phyloP scores from a whole-genome alignment of 2,888 invertebrate species.

The Metellina segmentata region DNA sequence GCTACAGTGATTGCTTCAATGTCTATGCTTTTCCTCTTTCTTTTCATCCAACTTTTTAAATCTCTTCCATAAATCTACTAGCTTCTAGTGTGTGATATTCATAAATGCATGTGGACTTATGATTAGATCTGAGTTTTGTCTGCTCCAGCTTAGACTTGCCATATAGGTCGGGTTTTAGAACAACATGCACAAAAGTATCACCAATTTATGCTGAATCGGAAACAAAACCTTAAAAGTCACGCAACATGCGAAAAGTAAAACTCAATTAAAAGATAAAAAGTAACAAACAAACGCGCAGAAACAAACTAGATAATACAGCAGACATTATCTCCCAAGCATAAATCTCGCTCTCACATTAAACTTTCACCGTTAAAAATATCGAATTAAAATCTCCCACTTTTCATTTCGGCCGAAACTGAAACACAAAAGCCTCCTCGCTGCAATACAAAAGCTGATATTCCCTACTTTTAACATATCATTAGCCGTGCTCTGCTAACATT shows the following conservation, averaged over 20 bases:
- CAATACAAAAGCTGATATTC: not conserved
- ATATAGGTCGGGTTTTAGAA: too few species aligned
- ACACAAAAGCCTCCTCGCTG: not conserved
- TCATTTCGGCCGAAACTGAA: not conserved
- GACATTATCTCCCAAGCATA: not conserved
- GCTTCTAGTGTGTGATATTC: too few species aligned
- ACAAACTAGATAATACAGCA: not conserved
- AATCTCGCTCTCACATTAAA: not conserved
- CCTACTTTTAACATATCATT: slow-evolving; percentile 33
- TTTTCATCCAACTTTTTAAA: too few species aligned
- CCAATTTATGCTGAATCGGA: not conserved
- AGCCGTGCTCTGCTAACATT: slow-evolving; percentile 23
- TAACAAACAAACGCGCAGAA: not conserved
- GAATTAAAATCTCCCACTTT: not conserved
- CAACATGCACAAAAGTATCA: too few species aligned
- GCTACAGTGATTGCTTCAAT: too few species aligned
- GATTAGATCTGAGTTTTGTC: too few species aligned
- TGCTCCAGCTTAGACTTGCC: too few species aligned
- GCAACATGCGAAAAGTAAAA: not conserved
- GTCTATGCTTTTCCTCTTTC: too few species aligned
- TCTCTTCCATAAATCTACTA: too few species aligned
- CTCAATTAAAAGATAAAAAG: not conserved
- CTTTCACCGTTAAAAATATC: not conserved
- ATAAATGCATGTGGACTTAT: too few species aligned
- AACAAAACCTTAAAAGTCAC: not conserved